A percentile compares a stretch with the other conserved stretches of the same genome.
These are phyloP conservation scores for Danaus chrysippus DNA, from an alignment of 2,888 invertebrate genomes.

Conservation along the genomic window DNA sequence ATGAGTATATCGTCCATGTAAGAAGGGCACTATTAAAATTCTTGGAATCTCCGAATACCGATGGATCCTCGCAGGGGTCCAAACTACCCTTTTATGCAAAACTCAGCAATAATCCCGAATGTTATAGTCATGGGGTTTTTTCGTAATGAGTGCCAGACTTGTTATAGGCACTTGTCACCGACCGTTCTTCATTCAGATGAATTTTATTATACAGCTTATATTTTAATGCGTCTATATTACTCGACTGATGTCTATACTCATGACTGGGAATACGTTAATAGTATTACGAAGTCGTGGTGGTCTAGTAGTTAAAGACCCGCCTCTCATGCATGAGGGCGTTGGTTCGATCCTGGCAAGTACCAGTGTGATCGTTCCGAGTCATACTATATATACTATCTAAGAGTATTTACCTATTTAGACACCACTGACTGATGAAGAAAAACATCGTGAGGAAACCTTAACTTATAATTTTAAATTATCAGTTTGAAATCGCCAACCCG, in stretches of 20 bases:
- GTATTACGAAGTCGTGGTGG: too few species aligned
- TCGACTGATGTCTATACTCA: neutral
- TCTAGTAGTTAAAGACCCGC: too few species aligned
- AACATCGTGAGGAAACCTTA: too few species aligned
- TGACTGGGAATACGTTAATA: neutral
- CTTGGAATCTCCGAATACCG: conserved; percentile 32
- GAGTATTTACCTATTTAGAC: too few species aligned
- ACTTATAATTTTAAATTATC: too few species aligned
- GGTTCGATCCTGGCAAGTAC: too few species aligned
- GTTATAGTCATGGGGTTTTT: conserved; percentile 40
- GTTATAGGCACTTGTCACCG: conserved; percentile 4
- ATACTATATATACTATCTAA: too few species aligned
- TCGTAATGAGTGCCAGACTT: conserved; percentile 47
- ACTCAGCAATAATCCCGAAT: conserved; percentile 55
- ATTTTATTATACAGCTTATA: neutral
- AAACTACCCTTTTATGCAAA: conserved; percentile 63
- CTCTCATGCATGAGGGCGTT: too few species aligned
- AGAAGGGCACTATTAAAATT: conserved; percentile 62
- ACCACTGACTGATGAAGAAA: too few species aligned
- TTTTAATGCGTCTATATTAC: neutral
- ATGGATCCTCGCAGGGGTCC: conserved; percentile 19
- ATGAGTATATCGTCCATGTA: conserved; percentile 13
- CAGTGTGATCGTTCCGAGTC: too few species aligned
- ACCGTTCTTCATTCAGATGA: neutral
- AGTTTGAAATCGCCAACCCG: too few species aligned